Percentiles rank a stretch among this genome's conserved stretches.
phyloP scores from a whole-genome alignment of 2,113 vertebrate species.

The Phoenicopterus ruber region DNA sequence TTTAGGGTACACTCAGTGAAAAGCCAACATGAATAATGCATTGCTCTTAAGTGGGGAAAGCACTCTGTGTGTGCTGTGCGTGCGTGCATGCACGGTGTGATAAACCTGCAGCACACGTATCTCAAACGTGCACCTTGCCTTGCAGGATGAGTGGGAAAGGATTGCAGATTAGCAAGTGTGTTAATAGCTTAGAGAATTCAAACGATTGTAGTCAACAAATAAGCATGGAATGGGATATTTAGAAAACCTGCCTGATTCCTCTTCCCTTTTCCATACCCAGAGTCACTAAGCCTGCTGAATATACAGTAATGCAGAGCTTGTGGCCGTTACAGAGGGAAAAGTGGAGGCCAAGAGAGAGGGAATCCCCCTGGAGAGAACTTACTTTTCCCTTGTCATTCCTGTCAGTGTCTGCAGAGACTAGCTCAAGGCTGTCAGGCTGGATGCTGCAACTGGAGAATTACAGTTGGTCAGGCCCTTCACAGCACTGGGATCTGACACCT shows the following conservation, averaged over 20 bases:
- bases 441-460: not conserved
- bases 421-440: not conserved
- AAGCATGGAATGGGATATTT: not conserved
- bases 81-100: not conserved
- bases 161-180: not conserved
- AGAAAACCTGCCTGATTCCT: not conserved
- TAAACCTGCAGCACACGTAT: not conserved
- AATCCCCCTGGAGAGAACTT: not conserved
- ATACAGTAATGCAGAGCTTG: not conserved
- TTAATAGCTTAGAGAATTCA: not conserved
- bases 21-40: slow-evolving; percentile 40
- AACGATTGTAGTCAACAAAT: not conserved
- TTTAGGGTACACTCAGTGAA: not conserved
- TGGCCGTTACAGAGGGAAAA: not conserved
- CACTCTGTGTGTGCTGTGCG: not conserved
- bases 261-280: not conserved
- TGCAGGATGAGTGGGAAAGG: not conserved
- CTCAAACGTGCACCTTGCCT: slow-evolving; percentile 4
- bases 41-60: not conserved
- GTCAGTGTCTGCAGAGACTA: not conserved
- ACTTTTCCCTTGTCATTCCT: not conserved
- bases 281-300: not conserved
- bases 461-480: not conserved
- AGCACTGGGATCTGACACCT: not conserved
- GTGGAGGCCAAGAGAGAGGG: not conserved